Percentiles rank a stretch among this genome's conserved stretches.
Evolutionary conservation across 2,888 invertebrate genomes (phyloP).

Genomic region (Synanthedon formicaeformis): DNA sequence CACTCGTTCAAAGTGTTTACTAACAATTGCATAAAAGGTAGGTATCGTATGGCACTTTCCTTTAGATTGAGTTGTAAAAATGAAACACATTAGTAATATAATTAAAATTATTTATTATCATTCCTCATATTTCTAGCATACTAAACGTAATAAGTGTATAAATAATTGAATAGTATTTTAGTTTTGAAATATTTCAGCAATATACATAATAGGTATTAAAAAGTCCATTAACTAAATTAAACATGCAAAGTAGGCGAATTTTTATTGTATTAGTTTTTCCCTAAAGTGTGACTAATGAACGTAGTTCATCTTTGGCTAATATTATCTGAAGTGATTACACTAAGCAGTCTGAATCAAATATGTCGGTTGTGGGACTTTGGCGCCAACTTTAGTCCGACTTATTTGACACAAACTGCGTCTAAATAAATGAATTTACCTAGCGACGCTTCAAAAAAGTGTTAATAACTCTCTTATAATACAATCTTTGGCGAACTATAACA

Average conservation of each 20-base stretch:
- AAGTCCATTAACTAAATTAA: slow-evolving; percentile 43
- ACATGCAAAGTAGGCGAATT: slow-evolving; percentile 65
- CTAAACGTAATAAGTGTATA: slow-evolving; percentile 73
- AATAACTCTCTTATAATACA: slow-evolving; percentile 51
- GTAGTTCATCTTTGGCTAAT: slow-evolving; percentile 31
- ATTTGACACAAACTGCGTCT: slow-evolving; percentile 4
- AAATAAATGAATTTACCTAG: slow-evolving; percentile 42
- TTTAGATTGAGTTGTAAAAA: slow-evolving; percentile 10
- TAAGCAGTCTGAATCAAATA: not conserved
- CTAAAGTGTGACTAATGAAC: slow-evolving; percentile 38
- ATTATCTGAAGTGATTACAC: slow-evolving; percentile 11
- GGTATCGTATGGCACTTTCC: too few species aligned
- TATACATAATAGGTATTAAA: slow-evolving; percentile 57
- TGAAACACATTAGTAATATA: slow-evolving; percentile 65
- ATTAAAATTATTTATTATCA: slow-evolving; percentile 73
- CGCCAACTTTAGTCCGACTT: not conserved
- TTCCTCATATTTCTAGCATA: slow-evolving; percentile 73
- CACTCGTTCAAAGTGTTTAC: too few species aligned
- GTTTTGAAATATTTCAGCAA: slow-evolving; percentile 65
- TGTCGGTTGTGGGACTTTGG: not conserved
- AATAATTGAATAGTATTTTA: slow-evolving; percentile 71
- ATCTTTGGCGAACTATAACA: slow-evolving; percentile 66
- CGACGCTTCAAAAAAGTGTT: slow-evolving; percentile 47
- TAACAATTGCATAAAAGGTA: too few species aligned
- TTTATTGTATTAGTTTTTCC: slow-evolving; percentile 61